Evolutionary conservation across 2,113 vertebrate genomes (phyloP).

Genomic region (Mohoua ochrocephala): DNA sequence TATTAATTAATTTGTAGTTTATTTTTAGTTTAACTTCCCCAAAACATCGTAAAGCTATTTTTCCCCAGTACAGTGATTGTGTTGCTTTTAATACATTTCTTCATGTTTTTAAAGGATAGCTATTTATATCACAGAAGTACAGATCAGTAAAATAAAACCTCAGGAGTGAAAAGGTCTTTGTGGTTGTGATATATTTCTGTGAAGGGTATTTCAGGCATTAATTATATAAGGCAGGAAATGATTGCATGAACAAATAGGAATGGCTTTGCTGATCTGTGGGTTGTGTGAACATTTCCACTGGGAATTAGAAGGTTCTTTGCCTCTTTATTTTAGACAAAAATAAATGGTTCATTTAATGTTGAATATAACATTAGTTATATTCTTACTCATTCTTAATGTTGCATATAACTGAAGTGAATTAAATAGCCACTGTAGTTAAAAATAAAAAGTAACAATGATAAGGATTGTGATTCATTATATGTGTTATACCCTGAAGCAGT

Average conservation of each 20-base stretch:
- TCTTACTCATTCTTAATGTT: constrained; percentile 20
- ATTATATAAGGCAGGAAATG: not conserved
- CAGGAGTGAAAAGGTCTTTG: not conserved
- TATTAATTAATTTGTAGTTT: not conserved
- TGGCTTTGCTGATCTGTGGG: not conserved
- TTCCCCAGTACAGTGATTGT: not conserved
- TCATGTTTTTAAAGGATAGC: not conserved
- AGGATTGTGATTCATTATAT: not conserved
- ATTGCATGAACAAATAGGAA: not conserved
- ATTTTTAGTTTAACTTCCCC: not conserved
- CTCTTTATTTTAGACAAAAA: constrained; percentile 27
- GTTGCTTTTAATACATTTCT: not conserved
- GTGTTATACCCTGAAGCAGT: not conserved
- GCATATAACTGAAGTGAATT: constrained; percentile 37
- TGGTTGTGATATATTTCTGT: not conserved
- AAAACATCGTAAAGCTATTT: not conserved
- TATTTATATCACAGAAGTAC: not conserved
- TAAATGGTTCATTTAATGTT: not conserved
- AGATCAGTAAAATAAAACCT: not conserved
- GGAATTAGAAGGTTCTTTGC: constrained; percentile 17
- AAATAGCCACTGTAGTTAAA: constrained; percentile 1
- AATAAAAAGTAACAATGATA: not conserved
- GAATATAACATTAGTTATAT: too few species aligned
- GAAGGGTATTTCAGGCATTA: not conserved
- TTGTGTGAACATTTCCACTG: not conserved